Base-by-base conservation (phyloP, 2,888 invertebrate genomes). In the Calameuta idolon region DNA sequence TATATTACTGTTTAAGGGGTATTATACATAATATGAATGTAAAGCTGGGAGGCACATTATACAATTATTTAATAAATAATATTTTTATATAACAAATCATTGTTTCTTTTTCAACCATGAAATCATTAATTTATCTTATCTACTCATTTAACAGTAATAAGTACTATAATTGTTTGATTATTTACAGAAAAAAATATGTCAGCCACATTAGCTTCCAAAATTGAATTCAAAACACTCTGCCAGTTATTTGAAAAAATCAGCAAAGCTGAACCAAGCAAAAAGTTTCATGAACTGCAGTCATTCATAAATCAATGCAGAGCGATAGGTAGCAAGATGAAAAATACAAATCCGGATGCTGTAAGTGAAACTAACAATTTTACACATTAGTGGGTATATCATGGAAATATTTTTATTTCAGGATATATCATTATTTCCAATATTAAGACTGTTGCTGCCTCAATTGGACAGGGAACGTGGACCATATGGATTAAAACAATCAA, bases 401-500 rank as follows among this genome's bases (percentile, higher is more conserved):
- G 90, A 87, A 75, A 40, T 23, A 74, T 81, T 37, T 79, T 40
- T 75, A 74, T 80, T 81, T 84, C 90, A 94, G 93, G 92, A 93
- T 81, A 92, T 92, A 69, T 94, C 93, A 79, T 93, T 96, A 80
- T 97, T 94, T 90, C 95, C 96, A 11, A 93, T 97, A 71, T 89
- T 98, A 84, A 94, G 98, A 82, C 92, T 98, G 55, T 91, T 98
- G 12, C 87, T 98, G 37, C 98, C 98, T 0, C 93, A 94, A 79
- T 92, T 94, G 55, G 98, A 98, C 87, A 94, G 95, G 82, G 95
- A 96, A 83, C 94, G 98, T 83, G 94, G 94, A 69, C 94, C 97
- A 0, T 97, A 97, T 91, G 97, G 97, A 33, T 93, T 98, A 80
- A 97, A 97, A 92, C 96, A 96, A 91, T 93, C 94, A 68, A 94